These are phyloP conservation scores for Trichopoda pennipes DNA, from an alignment of 2,888 invertebrate genomes.

Conservation along the genomic window DNA sequence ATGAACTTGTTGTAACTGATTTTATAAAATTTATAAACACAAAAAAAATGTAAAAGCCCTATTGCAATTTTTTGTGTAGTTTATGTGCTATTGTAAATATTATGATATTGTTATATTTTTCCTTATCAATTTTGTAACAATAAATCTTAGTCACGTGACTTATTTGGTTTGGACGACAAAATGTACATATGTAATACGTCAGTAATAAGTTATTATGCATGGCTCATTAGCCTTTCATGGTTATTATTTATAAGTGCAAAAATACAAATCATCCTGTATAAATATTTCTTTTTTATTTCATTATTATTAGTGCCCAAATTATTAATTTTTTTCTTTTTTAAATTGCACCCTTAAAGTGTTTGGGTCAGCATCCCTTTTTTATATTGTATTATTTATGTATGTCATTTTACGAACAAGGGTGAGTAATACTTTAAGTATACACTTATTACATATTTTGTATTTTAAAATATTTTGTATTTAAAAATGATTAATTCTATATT, in stretches of 20 bases:
- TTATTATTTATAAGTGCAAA: constrained; percentile 10
- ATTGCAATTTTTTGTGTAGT: too few species aligned
- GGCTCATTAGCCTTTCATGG: constrained; percentile 12
- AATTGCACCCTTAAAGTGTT: not conserved
- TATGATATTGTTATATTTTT: too few species aligned
- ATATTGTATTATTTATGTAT: not conserved
- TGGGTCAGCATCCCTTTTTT: not conserved
- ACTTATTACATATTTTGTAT: too few species aligned
- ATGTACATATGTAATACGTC: not conserved
- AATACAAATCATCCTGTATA: not conserved
- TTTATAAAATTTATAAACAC: too few species aligned
- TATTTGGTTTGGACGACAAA: not conserved
- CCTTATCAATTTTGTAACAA: not conserved
- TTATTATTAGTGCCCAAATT: not conserved
- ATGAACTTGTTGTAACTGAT: too few species aligned
- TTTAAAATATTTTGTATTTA: too few species aligned
- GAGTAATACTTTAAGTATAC: too few species aligned
- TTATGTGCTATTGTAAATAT: too few species aligned
- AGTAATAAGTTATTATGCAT: not conserved
- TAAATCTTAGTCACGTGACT: constrained; percentile 8
- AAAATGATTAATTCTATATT: too few species aligned
- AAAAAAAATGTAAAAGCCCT: too few species aligned
- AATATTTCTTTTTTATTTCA: too few species aligned
- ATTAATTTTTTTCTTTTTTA: not conserved
- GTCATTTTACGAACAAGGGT: too few species aligned